Conservation (phyloP, 2,113 vertebrate genomes). For the Myiagra hebetior region DNA sequence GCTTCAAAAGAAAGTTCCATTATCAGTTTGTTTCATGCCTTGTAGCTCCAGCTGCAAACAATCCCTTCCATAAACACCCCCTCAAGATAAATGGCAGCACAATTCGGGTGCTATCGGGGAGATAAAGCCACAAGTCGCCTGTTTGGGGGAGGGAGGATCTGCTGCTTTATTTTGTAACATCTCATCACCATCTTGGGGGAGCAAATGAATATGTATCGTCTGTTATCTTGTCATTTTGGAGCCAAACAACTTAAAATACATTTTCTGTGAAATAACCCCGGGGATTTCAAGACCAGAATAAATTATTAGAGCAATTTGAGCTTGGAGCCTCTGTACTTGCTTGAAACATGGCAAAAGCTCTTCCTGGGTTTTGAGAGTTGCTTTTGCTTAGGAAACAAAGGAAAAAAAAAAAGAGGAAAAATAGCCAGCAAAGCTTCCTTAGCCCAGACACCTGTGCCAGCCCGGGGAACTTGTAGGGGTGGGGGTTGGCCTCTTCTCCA, state of each 20-base stretch:
- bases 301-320: constrained; percentile 48
- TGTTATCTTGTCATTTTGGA: constrained; percentile 44
- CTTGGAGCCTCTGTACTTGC: background rate
- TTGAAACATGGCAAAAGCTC: background rate
- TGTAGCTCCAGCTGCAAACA: constrained; percentile 17
- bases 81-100: constrained; percentile 14
- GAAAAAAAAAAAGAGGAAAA: background rate
- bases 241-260: constrained; percentile 46
- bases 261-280: constrained; percentile 46
- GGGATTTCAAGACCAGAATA: constrained; percentile 45
- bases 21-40: constrained; percentile 5
- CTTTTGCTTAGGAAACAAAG: background rate
- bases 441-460: background rate
- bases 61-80: background rate
- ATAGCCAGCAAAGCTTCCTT: background rate
- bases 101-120: background rate
- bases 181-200: constrained; percentile 28
- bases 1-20: constrained; percentile 24
- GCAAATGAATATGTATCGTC: constrained; percentile 39
- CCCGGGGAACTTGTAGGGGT: background rate
- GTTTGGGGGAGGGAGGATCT: constrained; percentile 1
- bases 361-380: background rate
- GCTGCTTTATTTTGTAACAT: constrained; percentile 28
- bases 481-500: background rate
- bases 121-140: background rate